Base-by-base conservation (phyloP, 2,113 vertebrate genomes). In the Heterocephalus glaber region DNA sequence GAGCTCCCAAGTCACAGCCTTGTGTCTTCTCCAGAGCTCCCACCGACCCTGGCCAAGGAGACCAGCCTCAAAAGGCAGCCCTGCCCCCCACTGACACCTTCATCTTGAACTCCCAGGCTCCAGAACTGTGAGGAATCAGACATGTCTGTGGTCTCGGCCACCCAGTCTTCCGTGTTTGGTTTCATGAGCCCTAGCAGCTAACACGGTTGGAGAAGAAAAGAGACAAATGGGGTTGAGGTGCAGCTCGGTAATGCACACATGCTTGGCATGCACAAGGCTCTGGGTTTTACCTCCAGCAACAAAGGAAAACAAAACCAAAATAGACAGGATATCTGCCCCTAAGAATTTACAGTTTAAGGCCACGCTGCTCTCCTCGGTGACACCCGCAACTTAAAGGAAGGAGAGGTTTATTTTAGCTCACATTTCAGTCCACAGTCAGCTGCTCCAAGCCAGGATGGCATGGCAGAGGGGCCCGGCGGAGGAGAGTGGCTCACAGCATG, bases 301-400 rank as follows among this genome's bases (percentile, higher is more conserved):
- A 54, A 54, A 20, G 33, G 76, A 54, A 20, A 79, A 8, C 20
- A 82, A 41, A 60, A 41, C n/a, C 35, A 28, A 58, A 41, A 33
- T 47, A 85, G 56, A n/a, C 9, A 19, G 70, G n/a, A 10, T 20
- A 7, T 41, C 47, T 35, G 74, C 58, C 56, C 38, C 47, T 13
- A 2, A 11, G 52, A 47, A 41, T 1, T n/a, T 19, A 52, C 7
- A 33, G 38, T 30, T 20, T 8, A 17, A 35, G 3, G 0, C 16
- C 44, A 16, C 49, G 9, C 19, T 38, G 1, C 54, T 80, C 70
- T n/a, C n/a, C n/a, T n/a, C n/a, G n/a, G n/a, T n/a, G 2, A 13
- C 72, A 47, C 72, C 24, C 1, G 44, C 72, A 47, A 28, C 41
- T 47, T 47, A 33, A 17, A 17, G 6, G 72, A 28, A 74, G 66